Percentiles rank a stretch among this genome's conserved stretches.
Conservation (phyloP, 2,888 invertebrate species). For the Netelia fuscicornis region DNA sequence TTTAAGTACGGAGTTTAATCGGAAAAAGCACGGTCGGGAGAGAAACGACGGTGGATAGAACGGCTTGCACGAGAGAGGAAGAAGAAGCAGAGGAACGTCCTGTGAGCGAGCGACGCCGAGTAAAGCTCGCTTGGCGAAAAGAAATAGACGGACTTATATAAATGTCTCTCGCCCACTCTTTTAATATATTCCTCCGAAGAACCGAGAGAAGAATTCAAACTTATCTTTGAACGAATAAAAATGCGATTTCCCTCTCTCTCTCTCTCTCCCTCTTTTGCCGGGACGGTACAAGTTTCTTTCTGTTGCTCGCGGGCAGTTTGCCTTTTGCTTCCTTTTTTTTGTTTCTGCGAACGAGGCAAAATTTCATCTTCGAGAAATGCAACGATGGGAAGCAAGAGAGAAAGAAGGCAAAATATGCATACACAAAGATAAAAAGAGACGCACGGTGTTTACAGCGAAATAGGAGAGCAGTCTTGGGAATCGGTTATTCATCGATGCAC, state of each 20-base stretch:
- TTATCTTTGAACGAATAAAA: conserved; percentile 53
- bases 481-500: conserved; percentile 62
- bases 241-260: conserved; percentile 27
- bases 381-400: conserved; percentile 2
- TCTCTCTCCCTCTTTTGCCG: conserved; percentile 4
- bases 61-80: neutral
- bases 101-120: conserved; percentile 46
- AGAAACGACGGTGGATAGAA: neutral
- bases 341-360: conserved; percentile 8
- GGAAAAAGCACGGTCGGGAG: conserved; percentile 42
- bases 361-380: conserved; percentile 42
- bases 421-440: neutral
- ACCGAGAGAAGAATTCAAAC: conserved; percentile 45
- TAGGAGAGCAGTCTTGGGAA: conserved; percentile 26
- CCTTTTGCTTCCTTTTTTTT: conserved; percentile 17
- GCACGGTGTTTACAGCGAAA: conserved; percentile 35
- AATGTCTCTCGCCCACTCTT: conserved; percentile 52
- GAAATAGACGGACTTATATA: conserved; percentile 66
- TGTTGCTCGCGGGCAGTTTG: conserved; percentile 13
- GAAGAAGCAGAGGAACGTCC: conserved; percentile 11
- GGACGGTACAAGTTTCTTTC: conserved; percentile 25
- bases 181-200: conserved; percentile 57
- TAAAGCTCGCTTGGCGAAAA: conserved; percentile 51
- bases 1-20: conserved; percentile 65
- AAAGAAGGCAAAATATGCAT: conserved; percentile 8